These are phyloP conservation scores for Polydrusus cervinus DNA, from an alignment of 2,888 invertebrate genomes.

Conservation along the genomic window DNA sequence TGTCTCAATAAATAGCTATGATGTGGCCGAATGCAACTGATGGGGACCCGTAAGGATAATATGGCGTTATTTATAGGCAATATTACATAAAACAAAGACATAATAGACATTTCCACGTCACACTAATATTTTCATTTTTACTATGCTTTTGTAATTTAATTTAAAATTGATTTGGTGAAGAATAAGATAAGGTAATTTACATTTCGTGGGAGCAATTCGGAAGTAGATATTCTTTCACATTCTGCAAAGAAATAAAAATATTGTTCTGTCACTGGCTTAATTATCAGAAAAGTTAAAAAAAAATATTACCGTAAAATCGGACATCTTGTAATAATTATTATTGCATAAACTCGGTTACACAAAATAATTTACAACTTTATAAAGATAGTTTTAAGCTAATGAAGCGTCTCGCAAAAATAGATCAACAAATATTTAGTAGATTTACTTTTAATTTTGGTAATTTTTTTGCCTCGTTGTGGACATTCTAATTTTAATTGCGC, in stretches of 20 bases:
- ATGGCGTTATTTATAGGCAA: no score
- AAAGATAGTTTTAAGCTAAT: not conserved
- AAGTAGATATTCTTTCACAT: no score
- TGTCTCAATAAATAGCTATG: no score
- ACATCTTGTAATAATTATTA: conserved; percentile 11
- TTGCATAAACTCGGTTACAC: conserved; percentile 9
- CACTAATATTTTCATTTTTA: no score
- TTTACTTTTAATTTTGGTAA: not conserved
- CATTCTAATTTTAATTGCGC: not conserved
- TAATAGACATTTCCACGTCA: no score
- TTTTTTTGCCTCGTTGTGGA: not conserved
- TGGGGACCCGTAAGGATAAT: no score
- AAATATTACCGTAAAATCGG: not conserved
- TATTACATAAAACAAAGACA: no score
- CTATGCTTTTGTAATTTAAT: no score
- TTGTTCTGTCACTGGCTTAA: not conserved
- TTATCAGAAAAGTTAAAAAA: not conserved
- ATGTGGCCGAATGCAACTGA: no score
- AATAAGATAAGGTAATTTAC: no score
- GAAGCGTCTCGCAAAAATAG: not conserved
- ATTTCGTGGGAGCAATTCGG: not conserved
- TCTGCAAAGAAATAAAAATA: not conserved
- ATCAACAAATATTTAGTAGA: not conserved
- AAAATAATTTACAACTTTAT: conserved; percentile 4
- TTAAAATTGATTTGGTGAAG: no score